These are phyloP conservation scores for Tuta absoluta DNA, from an alignment of 2,888 invertebrate species.

Conservation along the genomic window DNA sequence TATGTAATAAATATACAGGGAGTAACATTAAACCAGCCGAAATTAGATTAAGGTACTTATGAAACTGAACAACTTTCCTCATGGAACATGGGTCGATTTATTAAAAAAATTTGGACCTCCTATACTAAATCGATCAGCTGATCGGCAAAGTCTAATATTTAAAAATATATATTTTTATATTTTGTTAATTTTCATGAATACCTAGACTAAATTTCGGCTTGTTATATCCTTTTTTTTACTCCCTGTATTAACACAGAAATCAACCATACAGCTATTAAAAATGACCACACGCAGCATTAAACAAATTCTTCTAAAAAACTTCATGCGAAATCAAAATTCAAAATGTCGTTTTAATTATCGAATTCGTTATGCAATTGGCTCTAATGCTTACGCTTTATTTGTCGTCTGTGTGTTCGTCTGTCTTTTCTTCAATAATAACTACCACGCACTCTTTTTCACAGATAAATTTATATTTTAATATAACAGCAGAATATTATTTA, in stretches of 20 bases:
- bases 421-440: slow-evolving; percentile 8
- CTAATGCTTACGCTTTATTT: slow-evolving; percentile 55
- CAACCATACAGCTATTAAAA: slow-evolving; percentile 4
- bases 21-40: too few species aligned
- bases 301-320: neutral
- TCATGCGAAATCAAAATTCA: slow-evolving; percentile 17
- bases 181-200: too few species aligned
- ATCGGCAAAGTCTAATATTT: too few species aligned
- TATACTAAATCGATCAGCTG: too few species aligned
- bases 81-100: too few species aligned
- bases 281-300: slow-evolving; percentile 7
- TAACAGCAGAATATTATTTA: too few species aligned
- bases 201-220: too few species aligned
- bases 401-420: slow-evolving; percentile 38
- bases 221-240: too few species aligned
- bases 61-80: neutral
- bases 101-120: too few species aligned
- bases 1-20: too few species aligned
- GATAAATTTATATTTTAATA: neutral
- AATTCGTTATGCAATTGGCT: slow-evolving; percentile 44
- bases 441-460: neutral
- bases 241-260: neutral
- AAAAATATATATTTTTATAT: too few species aligned
- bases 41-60: too few species aligned
- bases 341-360: slow-evolving; percentile 12